These are phyloP conservation scores for Agonopterix arenella DNA, from an alignment of 2,888 invertebrate species.

Conservation along the genomic window DNA sequence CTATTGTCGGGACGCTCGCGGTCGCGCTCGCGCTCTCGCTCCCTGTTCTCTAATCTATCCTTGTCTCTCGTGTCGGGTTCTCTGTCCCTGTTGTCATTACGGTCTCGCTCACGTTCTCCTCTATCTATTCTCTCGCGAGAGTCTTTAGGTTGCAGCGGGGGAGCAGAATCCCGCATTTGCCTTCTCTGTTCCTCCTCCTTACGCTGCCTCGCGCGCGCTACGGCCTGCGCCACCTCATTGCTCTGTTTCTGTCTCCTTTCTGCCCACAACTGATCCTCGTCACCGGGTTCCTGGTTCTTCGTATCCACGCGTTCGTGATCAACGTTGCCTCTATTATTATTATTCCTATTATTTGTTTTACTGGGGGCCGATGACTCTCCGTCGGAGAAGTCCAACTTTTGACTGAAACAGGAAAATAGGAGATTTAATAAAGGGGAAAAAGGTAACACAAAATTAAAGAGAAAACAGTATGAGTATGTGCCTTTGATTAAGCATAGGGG, in stretches of 20 bases:
- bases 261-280: conserved; percentile 79
- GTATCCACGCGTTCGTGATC: conserved; percentile 55
- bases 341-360: conserved; percentile 19
- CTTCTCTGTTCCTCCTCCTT: conserved; percentile 94
- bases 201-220: conserved; percentile 89
- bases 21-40: conserved; percentile 21
- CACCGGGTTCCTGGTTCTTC: conserved; percentile 55
- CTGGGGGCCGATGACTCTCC: conserved; percentile 80
- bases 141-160: conserved; percentile 38
- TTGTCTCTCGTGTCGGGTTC: conserved; percentile 53
- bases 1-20: conserved; percentile 38
- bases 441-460: background rate
- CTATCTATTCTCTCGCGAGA: conserved; percentile 34
- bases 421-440: background rate
- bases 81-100: conserved; percentile 34
- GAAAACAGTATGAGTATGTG: no score
- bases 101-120: conserved; percentile 25
- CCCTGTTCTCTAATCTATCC: conserved; percentile 28
- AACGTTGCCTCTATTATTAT: conserved; percentile 43
- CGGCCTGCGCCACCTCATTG: conserved; percentile 85
- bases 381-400: conserved; percentile 96
- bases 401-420: conserved; percentile 67
- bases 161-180: conserved; percentile 56
- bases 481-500: no score
- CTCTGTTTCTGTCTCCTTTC: conserved; percentile 81